Base-by-base conservation (phyloP, 2,888 invertebrate genomes). In the Orchesella flavescens region DNA sequence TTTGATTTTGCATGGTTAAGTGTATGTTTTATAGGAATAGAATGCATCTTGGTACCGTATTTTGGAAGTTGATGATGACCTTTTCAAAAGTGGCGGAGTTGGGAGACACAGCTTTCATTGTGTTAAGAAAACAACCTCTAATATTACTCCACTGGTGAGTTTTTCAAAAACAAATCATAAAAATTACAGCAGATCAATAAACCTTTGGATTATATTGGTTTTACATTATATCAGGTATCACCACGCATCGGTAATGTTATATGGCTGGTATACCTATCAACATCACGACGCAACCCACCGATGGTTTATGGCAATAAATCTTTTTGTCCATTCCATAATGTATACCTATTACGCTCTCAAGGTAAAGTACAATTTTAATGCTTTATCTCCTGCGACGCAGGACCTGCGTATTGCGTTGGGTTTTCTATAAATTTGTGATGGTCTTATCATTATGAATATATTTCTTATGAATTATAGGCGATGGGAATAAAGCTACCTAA, bases 31-130 rank as follows among this genome's bases (percentile, higher is more conserved):
- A 9, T n/a, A 15, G 55, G 9, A 9, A 53, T 21, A 23, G 53
- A 5, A 71, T 79, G 65, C 44, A 73, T 61, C 65, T 74, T 15
- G 84, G 74, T n/a, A 95, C 96, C 86, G 97, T 97, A 3, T 98
- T 98, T 91, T 99, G 99, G 99, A 96, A 97, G 87, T 96, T 95
- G 94, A 94, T 97, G 93, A 99, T 99, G 91, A 97, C 97, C 66
- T 92, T 98, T 87, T 97, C 97, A 86, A 99, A 99, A 91, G 93
- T 98, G 79, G 97, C 97, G 0, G 99, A 99, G 91, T 93, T 99
- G 66, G 97, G 97, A 9, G 97, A 98, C 91, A 98, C 98, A 57
- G 93, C 97, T 88, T 98, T 98, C 92, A 95, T 98, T 86, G 95
- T 96, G 66, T 92, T 98, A 83, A 93, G 97, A 86, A 97, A 97